phyloP scores from a whole-genome alignment of 2,797 vertebrate species.

The Myotis daubentonii region DNA sequence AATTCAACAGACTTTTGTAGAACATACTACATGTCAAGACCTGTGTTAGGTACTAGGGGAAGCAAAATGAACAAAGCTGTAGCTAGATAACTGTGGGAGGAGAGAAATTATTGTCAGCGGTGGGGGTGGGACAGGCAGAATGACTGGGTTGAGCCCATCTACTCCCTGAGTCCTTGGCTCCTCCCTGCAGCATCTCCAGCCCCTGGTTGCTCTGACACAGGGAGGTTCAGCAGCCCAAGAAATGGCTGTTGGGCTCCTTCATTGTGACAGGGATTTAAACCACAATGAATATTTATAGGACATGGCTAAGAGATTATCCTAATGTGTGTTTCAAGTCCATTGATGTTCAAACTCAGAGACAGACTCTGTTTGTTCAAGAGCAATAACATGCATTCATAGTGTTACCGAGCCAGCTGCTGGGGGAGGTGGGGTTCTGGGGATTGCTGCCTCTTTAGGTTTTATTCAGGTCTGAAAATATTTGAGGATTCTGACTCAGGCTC shows the following conservation, averaged over 20 bases:
- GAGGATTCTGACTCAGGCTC: neutral
- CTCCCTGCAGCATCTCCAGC: neutral
- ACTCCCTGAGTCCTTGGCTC: neutral
- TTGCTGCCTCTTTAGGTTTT: neutral
- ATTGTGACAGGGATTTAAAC: conserved; percentile 2
- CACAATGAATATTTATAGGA: conserved; percentile 56
- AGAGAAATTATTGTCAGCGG: neutral
- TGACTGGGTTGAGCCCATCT: neutral
- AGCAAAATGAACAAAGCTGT: neutral
- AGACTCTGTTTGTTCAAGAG: conserved; percentile 46
- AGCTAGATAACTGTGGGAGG: neutral
- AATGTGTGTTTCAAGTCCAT: conserved; percentile 54
- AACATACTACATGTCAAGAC: neutral
- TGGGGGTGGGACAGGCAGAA: neutral
- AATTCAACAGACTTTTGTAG: neutral
- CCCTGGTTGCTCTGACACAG: neutral
- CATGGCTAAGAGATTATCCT: conserved; percentile 60
- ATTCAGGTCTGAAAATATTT: neutral
- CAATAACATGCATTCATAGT: neutral
- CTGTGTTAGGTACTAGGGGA: too few relatives aligned
- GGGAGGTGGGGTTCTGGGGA: neutral
- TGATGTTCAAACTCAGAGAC: conserved; percentile 48
- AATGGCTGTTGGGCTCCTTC: neutral
- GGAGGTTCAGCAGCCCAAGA: neutral
- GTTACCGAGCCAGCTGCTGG: neutral